A percentile compares a stretch with the other conserved stretches of the same genome.
phyloP scores from a whole-genome alignment of 2,113 vertebrate genomes.

The Anhinga anhinga region DNA sequence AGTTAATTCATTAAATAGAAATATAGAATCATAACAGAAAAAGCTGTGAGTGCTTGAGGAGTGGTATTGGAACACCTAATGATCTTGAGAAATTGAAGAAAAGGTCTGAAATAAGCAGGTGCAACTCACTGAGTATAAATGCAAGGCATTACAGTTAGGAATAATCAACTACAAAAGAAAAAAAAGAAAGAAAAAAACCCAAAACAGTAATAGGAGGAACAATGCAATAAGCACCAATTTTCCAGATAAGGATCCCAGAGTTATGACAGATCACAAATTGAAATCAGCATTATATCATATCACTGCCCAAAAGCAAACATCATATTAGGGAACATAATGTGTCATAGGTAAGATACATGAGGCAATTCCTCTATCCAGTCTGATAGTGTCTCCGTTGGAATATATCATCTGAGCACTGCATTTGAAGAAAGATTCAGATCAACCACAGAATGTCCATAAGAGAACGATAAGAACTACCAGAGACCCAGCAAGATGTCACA shows the following conservation, averaged over 20 bases:
- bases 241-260: neutral
- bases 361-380: neutral
- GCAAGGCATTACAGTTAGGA: neutral
- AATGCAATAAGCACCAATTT: neutral
- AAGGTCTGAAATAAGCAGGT: neutral
- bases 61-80: neutral
- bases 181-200: neutral
- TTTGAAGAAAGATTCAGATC: neutral
- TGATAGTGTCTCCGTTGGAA: neutral
- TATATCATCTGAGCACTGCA: neutral
- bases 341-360: neutral
- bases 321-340: neutral
- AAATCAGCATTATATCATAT: neutral
- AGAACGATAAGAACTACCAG: neutral
- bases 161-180: neutral
- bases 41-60: neutral
- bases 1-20: neutral
- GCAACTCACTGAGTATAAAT: neutral
- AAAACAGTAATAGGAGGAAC: neutral
- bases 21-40: neutral
- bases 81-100: neutral
- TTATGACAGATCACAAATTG: neutral
- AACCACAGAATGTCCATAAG: neutral
- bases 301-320: neutral
- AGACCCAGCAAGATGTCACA: neutral